phyloP scores from a whole-genome alignment of 2,888 invertebrate genomes.

The Sphaerophoria taeniata region DNA sequence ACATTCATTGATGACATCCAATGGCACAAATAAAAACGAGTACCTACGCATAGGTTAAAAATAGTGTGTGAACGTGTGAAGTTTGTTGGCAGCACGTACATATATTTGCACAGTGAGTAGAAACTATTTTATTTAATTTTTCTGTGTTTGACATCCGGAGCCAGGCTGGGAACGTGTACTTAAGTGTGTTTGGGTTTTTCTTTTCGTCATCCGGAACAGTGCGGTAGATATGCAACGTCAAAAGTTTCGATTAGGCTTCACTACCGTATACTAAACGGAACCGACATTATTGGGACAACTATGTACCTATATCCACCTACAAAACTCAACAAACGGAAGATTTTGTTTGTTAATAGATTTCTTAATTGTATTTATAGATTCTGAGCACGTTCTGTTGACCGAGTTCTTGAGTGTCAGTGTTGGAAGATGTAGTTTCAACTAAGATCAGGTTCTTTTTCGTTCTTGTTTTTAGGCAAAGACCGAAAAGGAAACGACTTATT shows the following conservation, averaged over 20 bases:
- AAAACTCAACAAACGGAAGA: conserved; percentile 24
- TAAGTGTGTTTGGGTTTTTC: background rate
- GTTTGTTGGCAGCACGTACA: conserved; percentile 36
- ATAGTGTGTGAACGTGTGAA: conserved; percentile 42
- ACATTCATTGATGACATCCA: background rate
- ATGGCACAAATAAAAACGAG: background rate
- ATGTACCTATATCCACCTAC: conserved; percentile 15
- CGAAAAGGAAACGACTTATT: too few species aligned
- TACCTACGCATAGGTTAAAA: background rate
- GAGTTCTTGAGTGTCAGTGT: conserved; percentile 24
- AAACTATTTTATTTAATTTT: conserved; percentile 56
- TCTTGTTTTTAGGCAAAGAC: too few species aligned
- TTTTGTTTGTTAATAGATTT: conserved; percentile 22
- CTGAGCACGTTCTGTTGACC: conserved; percentile 49
- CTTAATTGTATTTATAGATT: conserved; percentile 27
- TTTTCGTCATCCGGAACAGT: background rate
- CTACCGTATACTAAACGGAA: background rate
- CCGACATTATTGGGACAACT: conserved; percentile 38
- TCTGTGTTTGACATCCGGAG: conserved; percentile 58
- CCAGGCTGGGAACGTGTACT: conserved; percentile 5
- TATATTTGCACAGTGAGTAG: conserved; percentile 36
- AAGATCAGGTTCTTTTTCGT: too few species aligned
- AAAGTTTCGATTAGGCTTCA: background rate
- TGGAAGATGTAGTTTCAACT: conserved; percentile 6
- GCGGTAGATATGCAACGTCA: conserved; percentile 1